A percentile compares a stretch with the other conserved stretches of the same genome.
phyloP scores from a whole-genome alignment of 2,797 vertebrate species.

The Spondyliosoma cantharus region DNA sequence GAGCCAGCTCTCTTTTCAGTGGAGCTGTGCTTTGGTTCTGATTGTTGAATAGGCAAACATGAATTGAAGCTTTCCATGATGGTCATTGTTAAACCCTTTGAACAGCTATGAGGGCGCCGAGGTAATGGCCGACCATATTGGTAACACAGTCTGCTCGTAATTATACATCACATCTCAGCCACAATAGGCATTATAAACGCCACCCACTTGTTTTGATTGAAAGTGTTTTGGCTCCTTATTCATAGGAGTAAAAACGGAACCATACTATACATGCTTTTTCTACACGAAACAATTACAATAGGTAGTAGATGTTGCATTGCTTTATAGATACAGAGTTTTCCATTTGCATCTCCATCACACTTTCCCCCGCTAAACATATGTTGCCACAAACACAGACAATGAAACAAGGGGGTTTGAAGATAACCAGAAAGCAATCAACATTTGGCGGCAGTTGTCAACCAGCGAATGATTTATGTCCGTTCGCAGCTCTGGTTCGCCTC shows the following conservation, averaged over 20 bases:
- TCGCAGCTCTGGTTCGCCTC: slow-evolving; percentile 59
- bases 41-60: slow-evolving; percentile 37
- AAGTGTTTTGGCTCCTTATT: not conserved
- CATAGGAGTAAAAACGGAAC: not conserved
- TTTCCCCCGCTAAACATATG: slow-evolving; percentile 63
- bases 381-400: slow-evolving; percentile 62
- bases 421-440: slow-evolving; percentile 79
- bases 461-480: slow-evolving; percentile 79
- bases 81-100: slow-evolving; percentile 26
- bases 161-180: slow-evolving; percentile 44
- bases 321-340: slow-evolving; percentile 16
- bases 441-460: slow-evolving; percentile 73
- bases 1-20: slow-evolving; percentile 39
- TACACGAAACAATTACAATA: not conserved
- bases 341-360: slow-evolving; percentile 27
- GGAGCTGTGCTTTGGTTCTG: slow-evolving; percentile 22
- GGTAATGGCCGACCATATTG: slow-evolving; percentile 35
- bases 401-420: slow-evolving; percentile 73
- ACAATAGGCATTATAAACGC: slow-evolving; percentile 24
- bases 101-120: not conserved
- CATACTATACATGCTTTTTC: not conserved
- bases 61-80: slow-evolving; percentile 23
- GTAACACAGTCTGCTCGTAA: slow-evolving; percentile 17
- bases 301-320: not conserved
- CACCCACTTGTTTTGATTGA: not conserved